Conservation (phyloP, 23 tunicate genomes). For the Ascidia mentula region DNA sequence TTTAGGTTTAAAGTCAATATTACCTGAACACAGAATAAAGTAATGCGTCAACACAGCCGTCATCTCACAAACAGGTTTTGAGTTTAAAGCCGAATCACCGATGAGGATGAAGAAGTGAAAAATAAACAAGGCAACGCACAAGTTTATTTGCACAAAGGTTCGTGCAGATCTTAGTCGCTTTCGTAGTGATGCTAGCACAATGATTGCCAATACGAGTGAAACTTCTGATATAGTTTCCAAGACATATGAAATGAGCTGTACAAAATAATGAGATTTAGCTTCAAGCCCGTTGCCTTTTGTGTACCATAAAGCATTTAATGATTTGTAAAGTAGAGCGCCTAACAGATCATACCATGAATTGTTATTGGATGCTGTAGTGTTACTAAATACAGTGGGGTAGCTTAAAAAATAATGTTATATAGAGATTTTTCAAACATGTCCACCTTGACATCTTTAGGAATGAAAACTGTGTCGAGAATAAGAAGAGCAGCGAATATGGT, state of each 20-base stretch:
- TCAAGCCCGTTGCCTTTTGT: too few species aligned
- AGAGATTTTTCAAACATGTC: too few species aligned
- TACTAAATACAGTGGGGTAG: too few species aligned
- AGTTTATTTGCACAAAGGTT: conserved; percentile 27
- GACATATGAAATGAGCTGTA: conserved; percentile 9
- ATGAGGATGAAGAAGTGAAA: background rate
- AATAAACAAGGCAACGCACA: conserved; percentile 11
- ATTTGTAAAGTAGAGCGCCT: too few species aligned
- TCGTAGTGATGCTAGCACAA: conserved; percentile 7
- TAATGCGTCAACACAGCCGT: background rate
- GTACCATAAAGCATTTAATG: background rate
- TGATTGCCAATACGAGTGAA: conserved; percentile 1
- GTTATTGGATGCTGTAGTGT: too few species aligned
- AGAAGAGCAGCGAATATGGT: conserved; percentile 20
- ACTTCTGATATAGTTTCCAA: conserved; percentile 7
- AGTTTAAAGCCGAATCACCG: conserved; percentile 3
- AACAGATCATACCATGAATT: too few species aligned
- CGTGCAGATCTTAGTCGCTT: conserved; percentile 10
- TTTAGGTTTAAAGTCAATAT: too few species aligned
- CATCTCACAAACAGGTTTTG: background rate
- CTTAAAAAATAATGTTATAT: too few species aligned
- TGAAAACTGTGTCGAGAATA: background rate
- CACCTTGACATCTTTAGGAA: background rate
- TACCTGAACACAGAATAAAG: background rate
- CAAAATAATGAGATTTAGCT: background rate